phyloP scores from a whole-genome alignment of 2,113 vertebrate species.

The Pygoscelis adeliae region DNA sequence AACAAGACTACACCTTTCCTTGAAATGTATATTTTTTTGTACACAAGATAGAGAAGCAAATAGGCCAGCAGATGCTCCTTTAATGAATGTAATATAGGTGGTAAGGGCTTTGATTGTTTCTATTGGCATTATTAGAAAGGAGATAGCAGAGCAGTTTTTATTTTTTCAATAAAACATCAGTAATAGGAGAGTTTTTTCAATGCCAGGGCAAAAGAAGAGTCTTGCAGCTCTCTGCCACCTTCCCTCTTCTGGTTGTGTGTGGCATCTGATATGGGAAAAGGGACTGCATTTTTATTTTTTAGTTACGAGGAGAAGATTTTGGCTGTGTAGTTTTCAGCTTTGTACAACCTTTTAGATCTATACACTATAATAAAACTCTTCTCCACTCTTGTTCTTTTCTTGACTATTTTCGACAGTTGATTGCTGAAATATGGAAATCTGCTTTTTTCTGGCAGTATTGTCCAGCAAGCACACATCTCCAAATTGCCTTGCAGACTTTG shows the following conservation, averaged over 20 bases:
- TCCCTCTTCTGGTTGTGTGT: neutral
- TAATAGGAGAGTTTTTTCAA: neutral
- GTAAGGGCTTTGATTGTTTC: neutral
- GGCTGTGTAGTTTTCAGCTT: neutral
- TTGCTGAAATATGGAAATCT: neutral
- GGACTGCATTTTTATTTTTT: neutral
- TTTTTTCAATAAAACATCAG: neutral
- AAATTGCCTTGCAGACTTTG: neutral
- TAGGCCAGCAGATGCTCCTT: neutral
- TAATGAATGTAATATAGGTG: neutral
- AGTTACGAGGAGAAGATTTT: neutral
- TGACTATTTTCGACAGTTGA: neutral
- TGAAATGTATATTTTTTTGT: neutral
- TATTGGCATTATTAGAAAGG: neutral
- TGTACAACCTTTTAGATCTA: neutral
- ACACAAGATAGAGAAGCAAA: neutral
- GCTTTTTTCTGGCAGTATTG: neutral
- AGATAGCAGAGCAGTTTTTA: neutral
- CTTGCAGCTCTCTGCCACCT: neutral
- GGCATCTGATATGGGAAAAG: neutral
- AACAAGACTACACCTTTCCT: neutral
- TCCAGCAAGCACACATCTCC: neutral
- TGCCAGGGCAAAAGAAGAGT: neutral
- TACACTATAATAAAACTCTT: neutral
- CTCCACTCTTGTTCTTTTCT: neutral